Conservation (phyloP, 1,140 invertebrate species). For the Trichonephila clavata region DNA sequence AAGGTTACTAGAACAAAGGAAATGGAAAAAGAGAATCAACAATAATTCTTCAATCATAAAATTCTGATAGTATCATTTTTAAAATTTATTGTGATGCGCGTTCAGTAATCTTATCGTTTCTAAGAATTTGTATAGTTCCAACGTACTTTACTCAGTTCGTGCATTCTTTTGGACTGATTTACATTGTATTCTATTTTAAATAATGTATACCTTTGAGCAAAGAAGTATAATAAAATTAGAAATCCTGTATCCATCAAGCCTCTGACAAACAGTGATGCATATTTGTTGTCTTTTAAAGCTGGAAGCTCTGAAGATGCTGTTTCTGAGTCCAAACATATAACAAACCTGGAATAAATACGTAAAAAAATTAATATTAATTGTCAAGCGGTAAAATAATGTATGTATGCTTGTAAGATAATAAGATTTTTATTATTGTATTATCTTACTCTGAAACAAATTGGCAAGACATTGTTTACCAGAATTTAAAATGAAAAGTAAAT, state of each 20-base stretch:
- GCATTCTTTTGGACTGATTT: not conserved
- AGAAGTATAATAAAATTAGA: conserved; percentile 68
- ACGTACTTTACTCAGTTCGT: not conserved
- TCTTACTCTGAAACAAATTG: too few relatives aligned
- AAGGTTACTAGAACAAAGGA: not conserved
- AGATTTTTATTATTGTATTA: too few relatives aligned
- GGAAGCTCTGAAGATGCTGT: conserved; percentile 44
- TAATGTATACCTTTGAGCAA: conserved; percentile 53
- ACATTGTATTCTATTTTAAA: not conserved
- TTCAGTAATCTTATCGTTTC: not conserved
- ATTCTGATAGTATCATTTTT: not conserved
- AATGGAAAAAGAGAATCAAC: not conserved
- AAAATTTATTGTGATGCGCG: not conserved
- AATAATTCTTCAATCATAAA: not conserved
- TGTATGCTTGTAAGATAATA: too few relatives aligned
- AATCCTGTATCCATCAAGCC: conserved; percentile 68
- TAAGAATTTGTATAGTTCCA: not conserved
- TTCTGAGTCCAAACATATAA: conserved; percentile 56
- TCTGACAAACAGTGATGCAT: conserved; percentile 55
- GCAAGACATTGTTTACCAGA: too few relatives aligned
- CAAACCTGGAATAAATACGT: conserved; percentile 46
- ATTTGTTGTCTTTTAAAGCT: conserved; percentile 59
- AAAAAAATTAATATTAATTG: not conserved
- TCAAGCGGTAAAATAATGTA: too few relatives aligned
- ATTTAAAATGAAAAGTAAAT: too few relatives aligned